phyloP scores from a whole-genome alignment of 2,888 invertebrate species.

The Dione vanillae region DNA sequence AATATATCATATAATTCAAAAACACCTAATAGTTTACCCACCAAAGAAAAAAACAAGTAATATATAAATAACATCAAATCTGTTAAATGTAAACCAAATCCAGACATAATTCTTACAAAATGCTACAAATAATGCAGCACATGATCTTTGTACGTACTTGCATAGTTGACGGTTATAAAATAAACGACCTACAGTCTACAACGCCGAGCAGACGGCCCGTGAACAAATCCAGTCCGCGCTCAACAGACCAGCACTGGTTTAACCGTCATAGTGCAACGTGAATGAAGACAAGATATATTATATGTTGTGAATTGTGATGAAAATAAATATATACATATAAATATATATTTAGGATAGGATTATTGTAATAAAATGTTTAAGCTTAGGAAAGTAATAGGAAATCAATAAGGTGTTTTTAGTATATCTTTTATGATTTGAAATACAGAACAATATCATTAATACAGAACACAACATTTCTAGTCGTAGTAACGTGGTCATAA shows the following conservation, averaged over 20 bases:
- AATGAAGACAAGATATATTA: not conserved
- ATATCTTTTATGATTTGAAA: no score
- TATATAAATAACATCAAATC: no score
- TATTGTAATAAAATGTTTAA: no score
- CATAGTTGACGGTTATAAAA: constrained; percentile 19
- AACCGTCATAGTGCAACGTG: not conserved
- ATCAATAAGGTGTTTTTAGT: no score
- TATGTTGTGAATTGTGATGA: not conserved
- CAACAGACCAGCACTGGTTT: not conserved
- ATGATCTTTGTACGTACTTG: not conserved
- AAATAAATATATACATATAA: not conserved
- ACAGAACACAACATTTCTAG: no score
- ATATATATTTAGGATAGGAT: not conserved
- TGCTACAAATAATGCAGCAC: not conserved
- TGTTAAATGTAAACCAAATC: not conserved
- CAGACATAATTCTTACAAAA: not conserved
- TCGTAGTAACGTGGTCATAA: no score
- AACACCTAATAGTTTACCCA: no score
- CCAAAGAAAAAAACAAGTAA: no score
- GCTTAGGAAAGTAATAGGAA: no score
- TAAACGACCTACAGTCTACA: constrained; percentile 15
- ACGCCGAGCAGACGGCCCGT: constrained; percentile 6
- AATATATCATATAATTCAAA: no score
- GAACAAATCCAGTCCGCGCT: constrained; percentile 22
- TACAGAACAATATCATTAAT: no score